Evolutionary conservation across 2,888 invertebrate species (phyloP).

Genomic region (Tetropium fuscum): DNA sequence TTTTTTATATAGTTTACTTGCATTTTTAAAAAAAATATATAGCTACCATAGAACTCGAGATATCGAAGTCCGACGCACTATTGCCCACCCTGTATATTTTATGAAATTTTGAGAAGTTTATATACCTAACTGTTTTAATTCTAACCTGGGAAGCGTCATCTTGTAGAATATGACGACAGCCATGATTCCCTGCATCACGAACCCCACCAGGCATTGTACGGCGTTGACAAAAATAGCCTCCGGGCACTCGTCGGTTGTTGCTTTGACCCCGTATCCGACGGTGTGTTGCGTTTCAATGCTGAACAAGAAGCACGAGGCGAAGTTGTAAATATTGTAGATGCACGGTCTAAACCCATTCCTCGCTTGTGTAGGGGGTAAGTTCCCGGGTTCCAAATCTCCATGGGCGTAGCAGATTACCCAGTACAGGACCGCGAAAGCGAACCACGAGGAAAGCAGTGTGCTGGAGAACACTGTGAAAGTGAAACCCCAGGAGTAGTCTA

Average conservation of each 20-base stretch:
- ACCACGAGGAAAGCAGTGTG: slow-evolving; percentile 88
- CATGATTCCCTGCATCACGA: slow-evolving; percentile 71
- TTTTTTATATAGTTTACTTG: too few species aligned
- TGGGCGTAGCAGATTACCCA: slow-evolving; percentile 89
- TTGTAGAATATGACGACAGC: slow-evolving; percentile 91
- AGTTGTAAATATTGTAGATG: slow-evolving; percentile 83
- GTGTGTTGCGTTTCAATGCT: slow-evolving; percentile 96
- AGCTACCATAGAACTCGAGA: too few species aligned
- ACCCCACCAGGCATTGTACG: slow-evolving; percentile 80
- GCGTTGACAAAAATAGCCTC: slow-evolving; percentile 93
- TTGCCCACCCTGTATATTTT: too few species aligned
- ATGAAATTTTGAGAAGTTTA: too few species aligned
- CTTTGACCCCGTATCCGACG: slow-evolving; percentile 86
- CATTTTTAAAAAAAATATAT: too few species aligned
- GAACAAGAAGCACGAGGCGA: slow-evolving; percentile 92
- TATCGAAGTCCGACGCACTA: too few species aligned
- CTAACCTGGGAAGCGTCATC: slow-evolving; percentile 91
- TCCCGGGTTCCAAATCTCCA: slow-evolving; percentile 81
- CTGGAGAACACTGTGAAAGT: slow-evolving; percentile 81
- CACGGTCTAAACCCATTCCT: slow-evolving; percentile 81
- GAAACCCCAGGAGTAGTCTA: slow-evolving; percentile 49
- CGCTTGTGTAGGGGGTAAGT: slow-evolving; percentile 64
- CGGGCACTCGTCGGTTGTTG: slow-evolving; percentile 90
- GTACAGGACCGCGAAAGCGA: slow-evolving; percentile 87
- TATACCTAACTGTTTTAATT: too few species aligned